Evolutionary conservation across 1,140 invertebrate species (phyloP).

Genomic region (Pentalonia nigronervosa): DNA sequence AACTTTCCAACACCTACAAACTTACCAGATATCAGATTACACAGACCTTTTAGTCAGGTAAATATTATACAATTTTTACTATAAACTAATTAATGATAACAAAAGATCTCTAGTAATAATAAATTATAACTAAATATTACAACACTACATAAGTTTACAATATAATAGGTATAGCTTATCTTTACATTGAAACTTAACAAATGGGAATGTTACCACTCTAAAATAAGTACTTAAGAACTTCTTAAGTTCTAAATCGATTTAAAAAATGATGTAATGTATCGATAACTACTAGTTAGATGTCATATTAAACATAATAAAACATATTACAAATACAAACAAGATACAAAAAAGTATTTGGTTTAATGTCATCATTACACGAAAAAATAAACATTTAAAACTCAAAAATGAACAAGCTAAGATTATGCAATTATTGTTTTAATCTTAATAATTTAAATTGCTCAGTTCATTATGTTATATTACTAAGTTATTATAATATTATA

Average conservation of each 20-base stretch:
- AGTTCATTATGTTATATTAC: neutral
- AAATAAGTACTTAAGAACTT: slow-evolving; percentile 34
- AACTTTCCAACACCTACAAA: slow-evolving; percentile 44
- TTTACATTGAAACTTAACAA: neutral
- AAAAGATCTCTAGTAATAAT: neutral
- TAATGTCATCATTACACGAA: neutral
- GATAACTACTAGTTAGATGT: slow-evolving; percentile 26
- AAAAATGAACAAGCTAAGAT: neutral
- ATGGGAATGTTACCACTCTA: slow-evolving; percentile 8
- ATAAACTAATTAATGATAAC: neutral
- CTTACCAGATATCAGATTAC: slow-evolving; percentile 49
- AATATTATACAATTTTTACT: neutral
- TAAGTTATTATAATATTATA: neutral
- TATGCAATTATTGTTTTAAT: neutral
- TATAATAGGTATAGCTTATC: slow-evolving; percentile 15
- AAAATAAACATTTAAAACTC: neutral
- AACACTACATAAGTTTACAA: neutral
- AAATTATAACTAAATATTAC: slow-evolving; percentile 21
- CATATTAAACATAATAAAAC: neutral
- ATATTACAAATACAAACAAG: no score
- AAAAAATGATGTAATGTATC: slow-evolving; percentile 31
- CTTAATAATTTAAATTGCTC: neutral
- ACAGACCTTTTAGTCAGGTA: slow-evolving; percentile 55
- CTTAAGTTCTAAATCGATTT: neutral
- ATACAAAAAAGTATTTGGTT: neutral